A percentile compares a stretch with the other conserved stretches of the same genome.
phyloP scores from a whole-genome alignment of 2,113 vertebrate genomes.

The Ciconia stormi region DNA sequence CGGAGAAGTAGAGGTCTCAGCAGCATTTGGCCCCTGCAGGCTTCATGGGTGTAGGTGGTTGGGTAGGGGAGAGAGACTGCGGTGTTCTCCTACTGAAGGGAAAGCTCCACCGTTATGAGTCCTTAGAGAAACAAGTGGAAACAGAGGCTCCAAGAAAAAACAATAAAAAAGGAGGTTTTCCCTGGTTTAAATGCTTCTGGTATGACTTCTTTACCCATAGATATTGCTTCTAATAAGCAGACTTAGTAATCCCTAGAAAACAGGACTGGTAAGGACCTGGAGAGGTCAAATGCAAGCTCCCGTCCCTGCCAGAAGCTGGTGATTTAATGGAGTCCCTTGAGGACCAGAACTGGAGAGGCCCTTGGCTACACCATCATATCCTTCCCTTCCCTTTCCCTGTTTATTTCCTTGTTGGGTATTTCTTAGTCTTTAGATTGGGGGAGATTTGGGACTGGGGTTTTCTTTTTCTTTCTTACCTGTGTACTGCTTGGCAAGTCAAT shows the following conservation, averaged over 20 bases:
- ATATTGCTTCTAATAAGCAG: background rate
- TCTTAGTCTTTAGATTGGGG: background rate
- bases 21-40: background rate
- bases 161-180: background rate
- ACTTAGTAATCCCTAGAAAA: background rate
- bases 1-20: background rate
- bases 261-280: background rate
- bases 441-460: background rate
- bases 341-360: background rate
- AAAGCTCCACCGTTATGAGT: background rate
- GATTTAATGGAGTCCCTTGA: background rate
- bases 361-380: fast-evolving
- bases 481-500: background rate
- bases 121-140: background rate
- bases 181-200: background rate
- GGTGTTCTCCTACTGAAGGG: background rate
- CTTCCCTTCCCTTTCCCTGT: background rate
- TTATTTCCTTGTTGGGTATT: background rate
- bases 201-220: background rate
- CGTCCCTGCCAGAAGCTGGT: background rate
- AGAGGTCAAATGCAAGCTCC: background rate
- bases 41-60: background rate
- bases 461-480: background rate
- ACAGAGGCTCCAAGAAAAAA: background rate
- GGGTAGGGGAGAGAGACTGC: background rate